These are phyloP conservation scores for Heliothis peltigera DNA, from an alignment of 2,888 invertebrate genomes.

Conservation along the genomic window DNA sequence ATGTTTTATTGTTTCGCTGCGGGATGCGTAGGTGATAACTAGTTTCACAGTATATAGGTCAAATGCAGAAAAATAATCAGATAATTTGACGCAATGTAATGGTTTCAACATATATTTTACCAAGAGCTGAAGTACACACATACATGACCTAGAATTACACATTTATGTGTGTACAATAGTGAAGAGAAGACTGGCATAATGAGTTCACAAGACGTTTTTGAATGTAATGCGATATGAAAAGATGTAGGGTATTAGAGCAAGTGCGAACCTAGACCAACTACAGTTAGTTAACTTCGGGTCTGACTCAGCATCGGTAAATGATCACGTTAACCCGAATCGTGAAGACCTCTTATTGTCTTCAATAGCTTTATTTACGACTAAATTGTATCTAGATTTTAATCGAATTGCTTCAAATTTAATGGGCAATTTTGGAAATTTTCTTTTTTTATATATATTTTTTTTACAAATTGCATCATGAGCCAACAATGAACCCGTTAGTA, in stretches of 20 bases:
- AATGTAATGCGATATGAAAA: conserved; percentile 80
- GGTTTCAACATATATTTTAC: conserved; percentile 40
- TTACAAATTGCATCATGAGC: no score
- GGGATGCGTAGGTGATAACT: conserved; percentile 71
- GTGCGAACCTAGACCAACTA: conserved; percentile 77
- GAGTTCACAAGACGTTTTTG: conserved; percentile 75
- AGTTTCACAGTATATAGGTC: conserved; percentile 69
- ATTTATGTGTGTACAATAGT: conserved; percentile 65
- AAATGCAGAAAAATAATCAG: conserved; percentile 37
- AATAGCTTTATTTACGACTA: conserved; percentile 71
- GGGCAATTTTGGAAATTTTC: conserved; percentile 43
- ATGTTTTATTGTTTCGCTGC: conserved; percentile 76
- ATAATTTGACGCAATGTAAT: conserved; percentile 52
- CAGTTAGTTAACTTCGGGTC: conserved; percentile 79
- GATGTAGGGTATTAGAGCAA: conserved; percentile 85
- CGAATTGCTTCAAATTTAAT: background rate
- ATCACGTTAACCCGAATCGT: conserved; percentile 79
- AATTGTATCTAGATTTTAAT: conserved; percentile 58
- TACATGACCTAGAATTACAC: conserved; percentile 60
- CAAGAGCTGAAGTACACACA: conserved; percentile 51
- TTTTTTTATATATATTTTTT: conserved; percentile 13
- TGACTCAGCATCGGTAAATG: conserved; percentile 80
- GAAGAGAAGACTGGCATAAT: conserved; percentile 71
- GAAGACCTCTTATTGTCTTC: conserved; percentile 73
- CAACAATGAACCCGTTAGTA: no score